Conservation (phyloP, 2,113 vertebrate species). For the Entomyzon cyanotis region DNA sequence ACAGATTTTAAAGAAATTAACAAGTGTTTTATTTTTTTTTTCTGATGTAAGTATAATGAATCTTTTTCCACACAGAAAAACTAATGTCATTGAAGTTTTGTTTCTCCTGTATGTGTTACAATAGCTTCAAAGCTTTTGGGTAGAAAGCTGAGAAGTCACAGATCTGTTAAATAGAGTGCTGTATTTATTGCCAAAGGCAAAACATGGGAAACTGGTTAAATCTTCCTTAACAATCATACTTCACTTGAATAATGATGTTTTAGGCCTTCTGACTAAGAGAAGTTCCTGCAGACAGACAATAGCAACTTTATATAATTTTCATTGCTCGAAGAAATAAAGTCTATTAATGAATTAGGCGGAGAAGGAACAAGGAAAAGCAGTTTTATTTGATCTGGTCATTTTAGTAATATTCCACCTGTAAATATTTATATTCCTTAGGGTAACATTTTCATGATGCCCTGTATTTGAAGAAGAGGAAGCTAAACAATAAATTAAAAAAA, state of each 20-base stretch:
- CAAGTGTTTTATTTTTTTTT: constrained; percentile 13
- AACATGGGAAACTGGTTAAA: neutral
- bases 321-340: neutral
- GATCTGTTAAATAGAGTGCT: neutral
- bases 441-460: neutral
- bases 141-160: neutral
- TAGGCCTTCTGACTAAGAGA: neutral
- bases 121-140: neutral
- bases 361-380: neutral
- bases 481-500: neutral
- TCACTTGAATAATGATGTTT: neutral
- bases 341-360: neutral
- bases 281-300: neutral
- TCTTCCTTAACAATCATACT: constrained; percentile 20
- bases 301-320: neutral
- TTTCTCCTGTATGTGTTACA: neutral
- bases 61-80: neutral
- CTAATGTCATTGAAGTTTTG: neutral
- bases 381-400: neutral
- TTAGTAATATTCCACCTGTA: neutral
- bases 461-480: neutral
- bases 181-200: constrained; percentile 16
- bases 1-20: constrained; percentile 59
- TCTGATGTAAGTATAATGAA: constrained; percentile 25
- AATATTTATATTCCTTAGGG: neutral